Evolutionary conservation across 1,140 invertebrate species (phyloP).

Genomic region (Apis mellifera): Amel_HAv3.1 CM009941.2:13872001-13872500

Average conservation of each 20-base stretch:
- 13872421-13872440: neutral
- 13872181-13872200: slow-evolving; percentile 10
- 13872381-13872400: neutral
- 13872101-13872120: neutral
- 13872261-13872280: slow-evolving; percentile 39
- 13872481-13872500: slow-evolving; percentile 9
- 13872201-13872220: slow-evolving; percentile 33
- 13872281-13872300: slow-evolving; percentile 45
- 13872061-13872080: neutral
- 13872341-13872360: neutral
- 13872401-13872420: neutral
- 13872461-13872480: slow-evolving; percentile 16
- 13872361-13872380: neutral
- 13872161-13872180: neutral
- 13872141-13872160: neutral
- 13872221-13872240: slow-evolving; percentile 44
- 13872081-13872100: neutral
- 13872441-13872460: slow-evolving; percentile 8
- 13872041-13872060: too few relatives aligned
- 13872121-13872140: neutral
- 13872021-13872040: neutral
- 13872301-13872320: slow-evolving; percentile 35
- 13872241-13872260: slow-evolving; percentile 54
- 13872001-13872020: too few relatives aligned
- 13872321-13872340: neutral